Evolutionary conservation across 2,797 vertebrate genomes (phyloP).

Genomic region (Pachyuromys duprasi): DNA sequence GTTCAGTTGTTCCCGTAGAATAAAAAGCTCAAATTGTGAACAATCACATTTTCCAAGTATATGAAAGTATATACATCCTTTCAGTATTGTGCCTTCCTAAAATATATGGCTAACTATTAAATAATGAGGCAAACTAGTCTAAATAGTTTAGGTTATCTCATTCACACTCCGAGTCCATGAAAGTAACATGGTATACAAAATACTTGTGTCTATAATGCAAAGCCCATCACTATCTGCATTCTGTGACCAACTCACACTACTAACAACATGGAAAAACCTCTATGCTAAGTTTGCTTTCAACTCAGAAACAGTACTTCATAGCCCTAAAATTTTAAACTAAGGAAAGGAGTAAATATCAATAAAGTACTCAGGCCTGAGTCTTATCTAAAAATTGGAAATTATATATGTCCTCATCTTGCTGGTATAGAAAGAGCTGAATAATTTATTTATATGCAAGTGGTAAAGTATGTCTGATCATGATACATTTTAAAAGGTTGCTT

Average conservation of each 20-base stretch:
- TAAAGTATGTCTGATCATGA: neutral
- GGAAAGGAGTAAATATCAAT: neutral
- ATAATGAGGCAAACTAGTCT: neutral
- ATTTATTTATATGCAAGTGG: neutral
- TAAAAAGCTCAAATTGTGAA: neutral
- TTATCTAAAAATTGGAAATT: neutral
- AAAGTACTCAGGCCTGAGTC: neutral
- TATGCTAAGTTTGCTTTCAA: neutral
- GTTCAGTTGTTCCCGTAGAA: neutral
- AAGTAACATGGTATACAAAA: neutral
- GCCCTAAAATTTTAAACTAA: slow-evolving; percentile 3
- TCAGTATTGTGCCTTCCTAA: neutral
- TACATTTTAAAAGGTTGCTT: neutral
- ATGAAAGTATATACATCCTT: neutral
- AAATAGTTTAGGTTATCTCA: neutral
- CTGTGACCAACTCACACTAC: neutral
- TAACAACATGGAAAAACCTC: neutral
- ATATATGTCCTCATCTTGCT: neutral
- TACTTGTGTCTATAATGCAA: neutral
- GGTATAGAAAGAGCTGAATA: neutral
- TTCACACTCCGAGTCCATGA: neutral
- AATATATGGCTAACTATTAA: neutral
- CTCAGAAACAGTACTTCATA: neutral
- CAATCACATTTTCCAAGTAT: neutral
- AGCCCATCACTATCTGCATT: neutral